A percentile compares a stretch with the other conserved stretches of the same genome.
Evolutionary conservation across 2,797 vertebrate genomes (phyloP).

Genomic region (Amazona finschi): DNA sequence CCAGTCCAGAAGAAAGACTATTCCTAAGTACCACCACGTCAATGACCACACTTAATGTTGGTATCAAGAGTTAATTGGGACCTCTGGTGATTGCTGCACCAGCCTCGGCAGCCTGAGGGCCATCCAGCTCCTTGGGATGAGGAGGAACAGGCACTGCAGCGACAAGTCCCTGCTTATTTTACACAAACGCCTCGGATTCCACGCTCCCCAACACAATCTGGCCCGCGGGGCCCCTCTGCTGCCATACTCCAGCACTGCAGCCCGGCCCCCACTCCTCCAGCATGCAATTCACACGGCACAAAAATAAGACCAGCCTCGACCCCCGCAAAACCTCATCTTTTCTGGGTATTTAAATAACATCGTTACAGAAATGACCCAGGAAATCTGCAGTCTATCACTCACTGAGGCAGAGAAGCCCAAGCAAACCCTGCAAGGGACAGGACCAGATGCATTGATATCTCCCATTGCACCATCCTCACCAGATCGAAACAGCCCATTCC

Average conservation of each 20-base stretch:
- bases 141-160: neutral
- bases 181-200: neutral
- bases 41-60: neutral
- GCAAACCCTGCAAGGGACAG: neutral
- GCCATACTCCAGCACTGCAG: conserved; percentile 1
- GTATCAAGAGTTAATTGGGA: neutral
- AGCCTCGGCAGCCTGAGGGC: neutral
- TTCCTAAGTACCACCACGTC: neutral
- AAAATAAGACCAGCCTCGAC: neutral
- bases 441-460: too few species aligned
- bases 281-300: neutral
- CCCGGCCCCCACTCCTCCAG: neutral
- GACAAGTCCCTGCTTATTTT: neutral
- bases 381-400: neutral
- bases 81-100: neutral
- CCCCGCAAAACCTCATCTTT: accelerated
- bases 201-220: neutral
- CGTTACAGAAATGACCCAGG: neutral
- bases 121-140: accelerated
- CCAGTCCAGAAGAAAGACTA: neutral
- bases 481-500: too few species aligned
- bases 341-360: neutral
- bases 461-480: too few species aligned
- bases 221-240: conserved; percentile 38
- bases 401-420: accelerated